A percentile compares a stretch with the other conserved stretches of the same genome.
phyloP scores from a whole-genome alignment of 2,113 vertebrate genomes.

The Meleagris gallopavo region DNA sequence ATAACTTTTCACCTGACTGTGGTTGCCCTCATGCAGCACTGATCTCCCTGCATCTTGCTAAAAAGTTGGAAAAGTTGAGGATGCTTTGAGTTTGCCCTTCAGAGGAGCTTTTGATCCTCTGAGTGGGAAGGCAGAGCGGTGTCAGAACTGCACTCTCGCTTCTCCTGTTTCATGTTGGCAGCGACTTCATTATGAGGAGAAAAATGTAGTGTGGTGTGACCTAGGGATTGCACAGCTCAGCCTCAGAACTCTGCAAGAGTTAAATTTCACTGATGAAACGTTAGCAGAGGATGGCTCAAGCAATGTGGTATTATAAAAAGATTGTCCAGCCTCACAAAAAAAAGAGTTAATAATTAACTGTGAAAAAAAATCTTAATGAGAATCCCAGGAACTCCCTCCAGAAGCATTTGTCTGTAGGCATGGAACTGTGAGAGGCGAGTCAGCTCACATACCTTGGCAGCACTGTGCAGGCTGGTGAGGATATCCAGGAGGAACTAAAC shows the following conservation, averaged over 20 bases:
- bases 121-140: not conserved
- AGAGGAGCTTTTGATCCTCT: not conserved
- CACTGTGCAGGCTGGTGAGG: not conserved
- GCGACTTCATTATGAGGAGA: not conserved
- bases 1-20: not conserved
- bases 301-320: not conserved
- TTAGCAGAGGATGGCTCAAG: not conserved
- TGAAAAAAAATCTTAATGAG: not conserved
- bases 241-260: not conserved
- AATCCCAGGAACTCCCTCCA: slow-evolving; percentile 48
- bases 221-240: not conserved
- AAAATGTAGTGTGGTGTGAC: not conserved
- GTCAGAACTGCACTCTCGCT: not conserved
- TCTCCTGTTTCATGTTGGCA: slow-evolving; percentile 50
- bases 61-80: not conserved
- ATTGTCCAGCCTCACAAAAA: not conserved
- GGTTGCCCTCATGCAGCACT: rapidly evolving
- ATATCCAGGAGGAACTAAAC: slow-evolving; percentile 53
- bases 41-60: rapidly evolving
- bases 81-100: slow-evolving; percentile 55
- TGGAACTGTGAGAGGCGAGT: not conserved
- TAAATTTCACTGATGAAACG: slow-evolving; percentile 3
- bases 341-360: slow-evolving; percentile 10
- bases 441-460: slow-evolving; percentile 33
- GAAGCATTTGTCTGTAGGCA: not conserved